Percentiles rank a stretch among this genome's conserved stretches.
These are phyloP conservation scores for Epicauta chinensis DNA, from an alignment of 1,140 invertebrate genomes.

Conservation along the genomic window DNA sequence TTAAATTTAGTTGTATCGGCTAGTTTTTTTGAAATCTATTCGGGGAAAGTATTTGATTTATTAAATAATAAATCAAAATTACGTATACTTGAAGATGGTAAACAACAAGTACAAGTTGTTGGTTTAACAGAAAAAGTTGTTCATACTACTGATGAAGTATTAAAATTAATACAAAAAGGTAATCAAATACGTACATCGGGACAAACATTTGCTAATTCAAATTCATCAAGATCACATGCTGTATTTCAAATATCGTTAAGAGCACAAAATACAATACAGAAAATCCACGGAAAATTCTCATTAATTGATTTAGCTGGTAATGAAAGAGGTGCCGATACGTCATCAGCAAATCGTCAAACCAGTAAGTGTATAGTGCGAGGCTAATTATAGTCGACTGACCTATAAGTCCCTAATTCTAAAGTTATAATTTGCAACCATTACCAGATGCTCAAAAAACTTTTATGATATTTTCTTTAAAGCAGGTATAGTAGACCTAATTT, in stretches of 20 bases:
- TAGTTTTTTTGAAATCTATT: conserved; percentile 89
- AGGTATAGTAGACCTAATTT: no score
- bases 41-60: conserved; percentile 90
- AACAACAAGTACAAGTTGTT: conserved; percentile 74
- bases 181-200: conserved; percentile 70
- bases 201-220: conserved; percentile 77
- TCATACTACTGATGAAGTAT: conserved; percentile 67
- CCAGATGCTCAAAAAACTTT: no score
- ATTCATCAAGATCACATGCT: conserved; percentile 83
- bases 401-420: no score
- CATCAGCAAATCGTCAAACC: conserved; percentile 64
- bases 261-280: conserved; percentile 31
- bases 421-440: no score
- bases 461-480: no score
- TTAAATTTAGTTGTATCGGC: conserved; percentile 66
- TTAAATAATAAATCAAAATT: conserved; percentile 91
- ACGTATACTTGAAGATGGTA: conserved; percentile 78
- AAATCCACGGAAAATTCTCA: conserved; percentile 69
- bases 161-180: conserved; percentile 68
- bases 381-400: no score
- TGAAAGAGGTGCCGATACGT: conserved; percentile 71
- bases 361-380: conserved; percentile 36
- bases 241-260: conserved; percentile 74
- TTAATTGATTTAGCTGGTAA: conserved; percentile 74
- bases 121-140: conserved; percentile 73